These are phyloP conservation scores for Drepana falcataria DNA, from an alignment of 2,888 invertebrate species.

Conservation along the genomic window DNA sequence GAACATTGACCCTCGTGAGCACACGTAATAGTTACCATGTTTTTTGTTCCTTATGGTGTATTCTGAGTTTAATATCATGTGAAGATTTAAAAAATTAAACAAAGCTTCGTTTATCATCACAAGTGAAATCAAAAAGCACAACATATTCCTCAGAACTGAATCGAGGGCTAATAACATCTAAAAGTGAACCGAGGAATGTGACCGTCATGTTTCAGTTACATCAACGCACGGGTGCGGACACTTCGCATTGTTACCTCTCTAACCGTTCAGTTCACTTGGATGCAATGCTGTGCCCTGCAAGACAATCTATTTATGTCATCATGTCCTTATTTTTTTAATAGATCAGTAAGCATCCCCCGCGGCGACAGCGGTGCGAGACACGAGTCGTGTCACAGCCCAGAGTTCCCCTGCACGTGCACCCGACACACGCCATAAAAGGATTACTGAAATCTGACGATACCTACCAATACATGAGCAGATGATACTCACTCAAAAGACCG, in stretches of 20 bases:
- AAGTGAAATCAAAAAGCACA: slow-evolving; percentile 19
- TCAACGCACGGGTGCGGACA: slow-evolving; percentile 54
- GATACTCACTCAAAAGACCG: slow-evolving; percentile 59
- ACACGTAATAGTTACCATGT: slow-evolving; percentile 76
- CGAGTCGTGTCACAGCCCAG: slow-evolving; percentile 62
- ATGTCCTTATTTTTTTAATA: slow-evolving; percentile 78
- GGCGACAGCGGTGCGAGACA: slow-evolving; percentile 60
- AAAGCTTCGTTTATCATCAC: slow-evolving; percentile 19
- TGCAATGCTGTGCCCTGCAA: slow-evolving; percentile 46
- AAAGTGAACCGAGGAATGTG: slow-evolving; percentile 68
- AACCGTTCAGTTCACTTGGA: slow-evolving; percentile 48
- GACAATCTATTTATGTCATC: slow-evolving; percentile 75
- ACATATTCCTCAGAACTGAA: slow-evolving; percentile 27
- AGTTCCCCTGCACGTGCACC: slow-evolving; percentile 68
- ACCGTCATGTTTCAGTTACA: slow-evolving; percentile 77
- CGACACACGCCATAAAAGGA: slow-evolving; percentile 5
- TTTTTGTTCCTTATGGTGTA: slow-evolving; percentile 63
- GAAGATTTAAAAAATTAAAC: slow-evolving; percentile 34
- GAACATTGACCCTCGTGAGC: slow-evolving; percentile 61
- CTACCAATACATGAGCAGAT: slow-evolving; percentile 39
- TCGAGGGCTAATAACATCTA: slow-evolving; percentile 63
- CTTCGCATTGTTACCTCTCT: slow-evolving; percentile 48
- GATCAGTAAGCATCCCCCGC: slow-evolving; percentile 76
- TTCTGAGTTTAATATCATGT: slow-evolving; percentile 46
- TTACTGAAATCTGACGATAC: neutral